Conservation (phyloP, 2,797 vertebrate genomes). For the Anisognathus igniventris region DNA sequence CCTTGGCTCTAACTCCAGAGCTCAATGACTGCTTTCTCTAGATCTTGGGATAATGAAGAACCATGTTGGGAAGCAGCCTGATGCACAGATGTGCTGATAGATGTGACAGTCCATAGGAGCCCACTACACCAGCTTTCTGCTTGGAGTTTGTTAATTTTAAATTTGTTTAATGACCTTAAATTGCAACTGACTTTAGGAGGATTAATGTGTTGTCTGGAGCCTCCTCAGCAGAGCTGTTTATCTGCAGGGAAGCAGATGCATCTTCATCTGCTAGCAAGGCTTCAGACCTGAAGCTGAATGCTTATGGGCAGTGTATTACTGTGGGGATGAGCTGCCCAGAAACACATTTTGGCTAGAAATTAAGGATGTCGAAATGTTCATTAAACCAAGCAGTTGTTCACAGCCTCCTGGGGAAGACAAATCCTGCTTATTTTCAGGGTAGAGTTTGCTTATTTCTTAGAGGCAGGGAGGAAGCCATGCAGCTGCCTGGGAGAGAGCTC, state of each 20-base stretch:
- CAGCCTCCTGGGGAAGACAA: not conserved
- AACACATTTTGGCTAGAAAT: not conserved
- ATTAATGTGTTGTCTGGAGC: conserved; percentile 24
- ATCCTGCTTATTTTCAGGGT: not conserved
- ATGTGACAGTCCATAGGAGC: not conserved
- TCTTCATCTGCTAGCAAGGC: conserved; percentile 19
- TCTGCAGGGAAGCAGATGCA: conserved; percentile 31
- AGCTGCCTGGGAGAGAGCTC: not conserved
- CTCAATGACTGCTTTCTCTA: not conserved
- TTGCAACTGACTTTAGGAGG: conserved; percentile 19
- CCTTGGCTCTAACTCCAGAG: not conserved
- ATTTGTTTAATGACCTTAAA: conserved; percentile 38
- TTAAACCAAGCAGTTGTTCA: not conserved
- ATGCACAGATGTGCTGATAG: not conserved
- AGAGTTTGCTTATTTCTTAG: not conserved
- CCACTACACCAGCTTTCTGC: not conserved
- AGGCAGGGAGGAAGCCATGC: not conserved
- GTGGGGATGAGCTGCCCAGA: conserved; percentile 7
- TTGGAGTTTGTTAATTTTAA: conserved; percentile 23
- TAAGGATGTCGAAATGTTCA: not conserved
- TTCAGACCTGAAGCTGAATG: conserved; percentile 7
- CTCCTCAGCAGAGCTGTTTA: conserved; percentile 26
- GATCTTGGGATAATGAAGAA: not conserved
- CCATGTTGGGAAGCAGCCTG: not conserved
- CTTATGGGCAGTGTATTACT: not conserved